A percentile compares a stretch with the other conserved stretches of the same genome.
These are phyloP conservation scores for Adelges cooleyi DNA, from an alignment of 1,140 invertebrate species.

Conservation along the genomic window DNA sequence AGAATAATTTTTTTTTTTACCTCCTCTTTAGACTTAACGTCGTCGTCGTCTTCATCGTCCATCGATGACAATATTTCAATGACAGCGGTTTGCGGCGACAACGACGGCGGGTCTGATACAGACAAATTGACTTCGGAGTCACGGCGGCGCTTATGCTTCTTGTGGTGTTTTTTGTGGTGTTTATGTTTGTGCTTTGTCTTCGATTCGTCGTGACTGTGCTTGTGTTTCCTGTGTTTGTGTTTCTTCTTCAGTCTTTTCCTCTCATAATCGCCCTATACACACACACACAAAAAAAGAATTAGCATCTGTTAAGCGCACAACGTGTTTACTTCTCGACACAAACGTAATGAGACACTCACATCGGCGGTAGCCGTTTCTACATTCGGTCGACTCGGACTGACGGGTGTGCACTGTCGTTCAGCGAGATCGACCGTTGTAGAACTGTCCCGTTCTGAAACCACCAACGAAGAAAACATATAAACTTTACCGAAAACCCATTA, in stretches of 20 bases:
- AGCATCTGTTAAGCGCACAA: background rate
- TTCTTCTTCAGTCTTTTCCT: constrained; percentile 21
- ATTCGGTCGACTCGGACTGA: constrained; percentile 22
- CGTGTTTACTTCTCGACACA: background rate
- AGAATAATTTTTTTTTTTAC: background rate
- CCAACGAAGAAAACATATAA: constrained; percentile 18
- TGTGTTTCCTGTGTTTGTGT: constrained; percentile 21
- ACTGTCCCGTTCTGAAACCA: constrained; percentile 24
- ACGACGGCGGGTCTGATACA: background rate
- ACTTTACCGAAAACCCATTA: background rate
- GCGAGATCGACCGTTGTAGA: constrained; percentile 25
- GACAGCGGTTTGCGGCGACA: background rate
- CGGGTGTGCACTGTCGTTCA: constrained; percentile 12
- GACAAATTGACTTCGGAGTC: background rate
- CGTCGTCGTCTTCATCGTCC: constrained; percentile 7
- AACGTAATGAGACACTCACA: constrained; percentile 10
- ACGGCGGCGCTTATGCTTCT: background rate
- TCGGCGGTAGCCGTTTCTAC: constrained; percentile 10
- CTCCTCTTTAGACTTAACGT: background rate
- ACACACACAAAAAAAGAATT: background rate
- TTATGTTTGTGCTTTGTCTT: constrained; percentile 20
- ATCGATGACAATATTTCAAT: no score
- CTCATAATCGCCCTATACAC: constrained; percentile 1
- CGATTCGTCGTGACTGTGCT: constrained; percentile 3
- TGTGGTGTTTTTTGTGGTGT: constrained; percentile 24